These are phyloP conservation scores for Hippocampus comes DNA, from an alignment of 2,113 vertebrate species.

Conservation along the genomic window DNA sequence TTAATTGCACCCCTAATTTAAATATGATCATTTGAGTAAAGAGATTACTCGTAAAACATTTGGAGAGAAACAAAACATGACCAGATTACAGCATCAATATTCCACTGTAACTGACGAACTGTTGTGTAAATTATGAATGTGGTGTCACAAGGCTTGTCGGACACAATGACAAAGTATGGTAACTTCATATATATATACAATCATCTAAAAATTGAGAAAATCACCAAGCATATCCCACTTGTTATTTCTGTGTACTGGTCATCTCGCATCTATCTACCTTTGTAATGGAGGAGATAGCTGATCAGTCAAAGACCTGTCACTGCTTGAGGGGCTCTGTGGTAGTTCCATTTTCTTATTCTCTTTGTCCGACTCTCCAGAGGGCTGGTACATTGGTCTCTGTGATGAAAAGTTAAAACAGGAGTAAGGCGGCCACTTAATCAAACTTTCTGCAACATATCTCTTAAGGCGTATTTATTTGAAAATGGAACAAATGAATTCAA, in stretches of 20 bases:
- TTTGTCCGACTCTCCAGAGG: constrained; percentile 97
- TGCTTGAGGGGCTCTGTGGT: constrained; percentile 88
- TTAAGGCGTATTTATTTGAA: neutral
- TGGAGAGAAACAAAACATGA: no score
- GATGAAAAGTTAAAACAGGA: constrained; percentile 26
- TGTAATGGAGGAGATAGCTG: constrained; percentile 70
- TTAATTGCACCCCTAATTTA: no score
- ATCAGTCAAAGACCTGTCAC: constrained; percentile 87
- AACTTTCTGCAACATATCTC: neutral
- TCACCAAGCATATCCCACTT: neutral
- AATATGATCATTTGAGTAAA: no score
- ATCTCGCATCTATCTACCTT: constrained; percentile 70
- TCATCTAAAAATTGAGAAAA: neutral
- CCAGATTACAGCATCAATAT: no score
- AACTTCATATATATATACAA: no score
- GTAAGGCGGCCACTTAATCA: neutral
- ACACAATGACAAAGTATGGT: no score
- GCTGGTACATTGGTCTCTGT: constrained; percentile 85
- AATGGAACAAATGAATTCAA: neutral
- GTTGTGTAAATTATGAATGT: no score
- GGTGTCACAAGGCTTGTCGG: no score
- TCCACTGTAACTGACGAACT: no score
- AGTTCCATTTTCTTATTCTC: constrained; percentile 90
- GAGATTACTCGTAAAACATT: no score
- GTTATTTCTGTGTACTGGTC: neutral